Percentiles rank a stretch among this genome's conserved stretches.
phyloP scores from a whole-genome alignment of 2,113 vertebrate genomes.

The Dipodomys spectabilis region DNA sequence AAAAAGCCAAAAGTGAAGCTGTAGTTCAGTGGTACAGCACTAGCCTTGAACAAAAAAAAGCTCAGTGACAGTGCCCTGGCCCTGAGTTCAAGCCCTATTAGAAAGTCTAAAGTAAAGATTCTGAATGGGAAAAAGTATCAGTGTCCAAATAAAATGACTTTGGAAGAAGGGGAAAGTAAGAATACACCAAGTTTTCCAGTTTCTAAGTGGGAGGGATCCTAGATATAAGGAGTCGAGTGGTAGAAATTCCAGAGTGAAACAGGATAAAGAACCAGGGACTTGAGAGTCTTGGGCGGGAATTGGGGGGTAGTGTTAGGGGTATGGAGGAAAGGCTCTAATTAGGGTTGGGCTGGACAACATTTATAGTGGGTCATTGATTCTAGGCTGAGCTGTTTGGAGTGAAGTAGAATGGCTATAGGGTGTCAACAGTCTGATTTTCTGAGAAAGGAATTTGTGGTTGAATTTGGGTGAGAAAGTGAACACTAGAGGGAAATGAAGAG shows the following conservation, averaged over 20 bases:
- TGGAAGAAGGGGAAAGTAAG: conserved; percentile 60
- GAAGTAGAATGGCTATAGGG: not conserved
- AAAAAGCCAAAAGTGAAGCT: too few relatives aligned
- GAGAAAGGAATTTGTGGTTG: conserved; percentile 43
- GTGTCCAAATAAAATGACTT: conserved; percentile 44
- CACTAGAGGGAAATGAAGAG: not conserved
- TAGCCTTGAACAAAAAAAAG: too few relatives aligned
- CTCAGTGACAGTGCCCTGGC: too few relatives aligned
- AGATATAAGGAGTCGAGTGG: conserved; percentile 33
- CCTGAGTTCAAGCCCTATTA: conserved; percentile 23
- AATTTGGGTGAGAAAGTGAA: conserved; percentile 46
- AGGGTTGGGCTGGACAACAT: not conserved
- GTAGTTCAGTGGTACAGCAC: not conserved
- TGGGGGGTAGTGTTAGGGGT: not conserved
- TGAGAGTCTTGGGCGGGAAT: conserved; percentile 48
- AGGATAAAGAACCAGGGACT: conserved; percentile 37
- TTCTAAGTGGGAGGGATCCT: conserved; percentile 41
- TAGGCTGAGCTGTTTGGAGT: conserved; percentile 43
- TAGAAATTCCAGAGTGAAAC: conserved; percentile 60
- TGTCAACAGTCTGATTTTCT: not conserved
- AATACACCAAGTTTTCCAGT: conserved; percentile 56
- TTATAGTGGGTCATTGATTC: conserved; percentile 47
- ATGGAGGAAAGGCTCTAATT: not conserved
- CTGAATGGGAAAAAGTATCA: conserved; percentile 12
- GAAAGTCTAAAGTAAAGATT: conserved; percentile 61